Percentiles rank a stretch among this genome's conserved stretches.
These are phyloP conservation scores for Agriotes lineatus DNA, from an alignment of 2,888 invertebrate species.

Conservation along the genomic window DNA sequence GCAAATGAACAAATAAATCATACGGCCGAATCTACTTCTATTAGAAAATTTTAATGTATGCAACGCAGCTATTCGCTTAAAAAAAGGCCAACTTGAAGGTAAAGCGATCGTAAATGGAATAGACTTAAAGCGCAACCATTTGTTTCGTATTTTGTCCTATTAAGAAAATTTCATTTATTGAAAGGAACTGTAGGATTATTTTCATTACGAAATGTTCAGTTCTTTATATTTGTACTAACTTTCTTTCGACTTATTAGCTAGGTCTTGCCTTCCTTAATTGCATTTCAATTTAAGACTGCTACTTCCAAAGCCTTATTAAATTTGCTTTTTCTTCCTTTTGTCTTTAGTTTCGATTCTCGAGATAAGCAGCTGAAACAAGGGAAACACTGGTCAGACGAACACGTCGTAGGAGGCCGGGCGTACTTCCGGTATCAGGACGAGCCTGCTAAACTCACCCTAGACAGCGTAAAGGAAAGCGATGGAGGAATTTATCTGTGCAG, in stretches of 20 bases:
- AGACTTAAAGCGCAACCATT: background rate
- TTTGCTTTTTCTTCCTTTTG: slow-evolving; percentile 16
- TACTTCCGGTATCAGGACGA: slow-evolving; percentile 81
- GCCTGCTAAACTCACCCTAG: slow-evolving; percentile 82
- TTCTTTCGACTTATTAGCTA: too few relatives aligned
- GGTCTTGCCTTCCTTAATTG: too few relatives aligned
- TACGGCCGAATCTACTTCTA: too few relatives aligned
- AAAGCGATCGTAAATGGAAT: background rate
- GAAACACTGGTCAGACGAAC: slow-evolving; percentile 85
- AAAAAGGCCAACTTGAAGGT: background rate
- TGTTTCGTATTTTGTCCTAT: too few relatives aligned
- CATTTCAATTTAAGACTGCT: background rate
- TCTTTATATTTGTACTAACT: too few relatives aligned
- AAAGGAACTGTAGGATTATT: too few relatives aligned
- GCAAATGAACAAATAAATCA: too few relatives aligned
- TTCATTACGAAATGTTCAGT: too few relatives aligned
- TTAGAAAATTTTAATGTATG: too few relatives aligned
- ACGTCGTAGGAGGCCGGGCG: slow-evolving; percentile 80
- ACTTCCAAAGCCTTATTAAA: slow-evolving; percentile 13
- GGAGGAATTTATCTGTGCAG: slow-evolving; percentile 89
- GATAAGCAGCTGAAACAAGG: slow-evolving; percentile 81
- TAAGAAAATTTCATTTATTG: too few relatives aligned
- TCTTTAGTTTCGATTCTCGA: slow-evolving; percentile 79
- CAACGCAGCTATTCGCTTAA: background rate
- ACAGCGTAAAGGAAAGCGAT: slow-evolving; percentile 80